Evolutionary conservation across 1,140 invertebrate species (phyloP).

Genomic region (Amphibalanus amphitrite): DNA sequence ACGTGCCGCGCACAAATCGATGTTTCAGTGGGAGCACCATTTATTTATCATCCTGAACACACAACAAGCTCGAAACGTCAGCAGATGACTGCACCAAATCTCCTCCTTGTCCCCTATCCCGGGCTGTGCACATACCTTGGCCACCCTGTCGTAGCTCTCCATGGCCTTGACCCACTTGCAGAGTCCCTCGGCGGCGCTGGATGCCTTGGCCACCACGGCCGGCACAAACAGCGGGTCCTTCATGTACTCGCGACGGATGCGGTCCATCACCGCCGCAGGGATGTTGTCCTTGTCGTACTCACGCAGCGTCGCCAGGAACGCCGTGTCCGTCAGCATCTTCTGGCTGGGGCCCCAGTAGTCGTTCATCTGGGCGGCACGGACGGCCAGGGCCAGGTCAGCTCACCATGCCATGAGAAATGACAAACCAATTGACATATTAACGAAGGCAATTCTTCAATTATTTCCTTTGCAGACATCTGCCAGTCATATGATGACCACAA

Average conservation of each 20-base stretch:
- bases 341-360: slow-evolving; percentile 87
- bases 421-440: no score
- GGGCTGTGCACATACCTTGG: slow-evolving; percentile 12
- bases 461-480: no score
- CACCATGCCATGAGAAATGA: no score
- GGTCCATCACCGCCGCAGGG: slow-evolving; percentile 57
- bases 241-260: slow-evolving; percentile 57
- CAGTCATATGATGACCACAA: no score
- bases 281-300: slow-evolving; percentile 86
- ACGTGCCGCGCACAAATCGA: no score
- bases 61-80: not conserved
- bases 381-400: no score
- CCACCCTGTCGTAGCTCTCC: slow-evolving; percentile 15
- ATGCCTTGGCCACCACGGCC: slow-evolving; percentile 68
- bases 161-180: slow-evolving; percentile 68
- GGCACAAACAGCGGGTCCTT: slow-evolving; percentile 81
- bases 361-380: slow-evolving; percentile 47
- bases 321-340: slow-evolving; percentile 79
- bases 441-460: no score
- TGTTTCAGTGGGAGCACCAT: no score
- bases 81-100: no score
- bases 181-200: slow-evolving; percentile 78
- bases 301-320: slow-evolving; percentile 71
- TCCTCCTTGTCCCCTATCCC: no score
- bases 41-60: not conserved